A percentile compares a stretch with the other conserved stretches of the same genome.
These are phyloP conservation scores for Megalops cyprinoides DNA, from an alignment of 2,797 vertebrate genomes.

Conservation along the genomic window DNA sequence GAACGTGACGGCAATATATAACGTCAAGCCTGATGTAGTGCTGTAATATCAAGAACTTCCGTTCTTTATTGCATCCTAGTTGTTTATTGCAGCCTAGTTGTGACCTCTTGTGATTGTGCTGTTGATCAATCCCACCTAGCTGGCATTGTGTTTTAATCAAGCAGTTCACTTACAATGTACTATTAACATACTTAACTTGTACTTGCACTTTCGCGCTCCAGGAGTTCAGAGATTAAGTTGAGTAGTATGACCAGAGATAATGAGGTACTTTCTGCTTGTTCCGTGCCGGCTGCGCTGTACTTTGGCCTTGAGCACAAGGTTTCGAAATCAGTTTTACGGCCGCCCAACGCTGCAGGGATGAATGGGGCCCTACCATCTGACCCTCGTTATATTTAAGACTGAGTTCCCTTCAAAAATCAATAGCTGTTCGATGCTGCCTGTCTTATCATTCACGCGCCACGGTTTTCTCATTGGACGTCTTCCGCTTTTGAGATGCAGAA, in stretches of 20 bases:
- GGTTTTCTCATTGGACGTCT: conserved; percentile 16
- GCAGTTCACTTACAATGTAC: conserved; percentile 42
- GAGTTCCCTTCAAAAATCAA: conserved; percentile 52
- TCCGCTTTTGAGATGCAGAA: conserved; percentile 38
- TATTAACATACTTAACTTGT: conserved; percentile 47
- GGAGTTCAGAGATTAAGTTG: conserved; percentile 40
- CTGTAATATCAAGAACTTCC: conserved; percentile 46
- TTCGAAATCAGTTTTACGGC: conserved; percentile 48
- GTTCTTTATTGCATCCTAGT: conserved; percentile 60
- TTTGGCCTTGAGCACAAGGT: conserved; percentile 30
- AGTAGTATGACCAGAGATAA: conserved; percentile 51
- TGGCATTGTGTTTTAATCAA: conserved; percentile 47
- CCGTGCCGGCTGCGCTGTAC: conserved; percentile 51
- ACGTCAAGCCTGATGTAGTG: conserved; percentile 58
- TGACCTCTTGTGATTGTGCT: conserved; percentile 56
- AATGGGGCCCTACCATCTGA: conserved; percentile 43
- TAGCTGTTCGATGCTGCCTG: conserved; percentile 48
- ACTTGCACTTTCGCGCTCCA: conserved; percentile 22
- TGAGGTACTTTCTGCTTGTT: conserved; percentile 38
- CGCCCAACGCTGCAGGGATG: conserved; percentile 46
- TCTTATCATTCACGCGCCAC: conserved; percentile 45
- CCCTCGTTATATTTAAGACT: conserved; percentile 60
- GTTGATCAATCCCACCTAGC: conserved; percentile 55
- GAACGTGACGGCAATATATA: conserved; percentile 53
- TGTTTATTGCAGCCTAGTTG: conserved; percentile 53